Percentiles rank a stretch among this genome's conserved stretches.
phyloP scores from a whole-genome alignment of 2,797 vertebrate species.

The Gastrophryne carolinensis region DNA sequence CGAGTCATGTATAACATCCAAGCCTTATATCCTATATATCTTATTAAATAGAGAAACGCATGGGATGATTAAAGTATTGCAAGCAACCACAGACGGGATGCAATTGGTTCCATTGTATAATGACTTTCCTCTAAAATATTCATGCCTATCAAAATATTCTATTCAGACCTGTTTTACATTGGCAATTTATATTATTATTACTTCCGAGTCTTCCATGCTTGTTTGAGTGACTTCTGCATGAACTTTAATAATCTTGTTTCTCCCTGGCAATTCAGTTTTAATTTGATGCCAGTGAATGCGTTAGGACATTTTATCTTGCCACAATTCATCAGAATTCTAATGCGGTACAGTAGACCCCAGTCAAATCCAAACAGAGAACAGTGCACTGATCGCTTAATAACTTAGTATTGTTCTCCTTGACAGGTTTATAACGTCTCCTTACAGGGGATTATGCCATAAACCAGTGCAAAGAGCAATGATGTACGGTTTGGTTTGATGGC shows the following conservation, averaged over 20 bases:
- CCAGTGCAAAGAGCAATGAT: not conserved
- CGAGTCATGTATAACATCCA: not conserved
- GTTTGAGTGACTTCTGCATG: not conserved
- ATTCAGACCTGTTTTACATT: not conserved
- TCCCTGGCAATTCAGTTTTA: not conserved
- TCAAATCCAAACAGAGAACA: not conserved
- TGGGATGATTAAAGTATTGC: no score
- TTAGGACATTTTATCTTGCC: not conserved
- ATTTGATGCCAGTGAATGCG: not conserved
- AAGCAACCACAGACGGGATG: no score
- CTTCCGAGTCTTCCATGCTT: not conserved
- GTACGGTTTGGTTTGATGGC: not conserved
- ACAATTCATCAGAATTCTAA: not conserved
- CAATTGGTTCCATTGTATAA: not conserved
- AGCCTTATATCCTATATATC: not conserved
- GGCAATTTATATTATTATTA: not conserved
- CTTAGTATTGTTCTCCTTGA: not conserved
- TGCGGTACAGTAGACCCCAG: not conserved
- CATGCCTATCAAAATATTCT: not conserved
- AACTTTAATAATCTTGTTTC: slow-evolving; percentile 8
- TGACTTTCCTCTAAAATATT: not conserved
- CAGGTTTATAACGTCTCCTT: not conserved
- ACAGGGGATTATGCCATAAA: not conserved
- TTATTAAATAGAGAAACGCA: no score
- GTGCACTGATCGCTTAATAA: not conserved